phyloP scores from a whole-genome alignment of 2,888 invertebrate species.

The Melanophora roralis region DNA sequence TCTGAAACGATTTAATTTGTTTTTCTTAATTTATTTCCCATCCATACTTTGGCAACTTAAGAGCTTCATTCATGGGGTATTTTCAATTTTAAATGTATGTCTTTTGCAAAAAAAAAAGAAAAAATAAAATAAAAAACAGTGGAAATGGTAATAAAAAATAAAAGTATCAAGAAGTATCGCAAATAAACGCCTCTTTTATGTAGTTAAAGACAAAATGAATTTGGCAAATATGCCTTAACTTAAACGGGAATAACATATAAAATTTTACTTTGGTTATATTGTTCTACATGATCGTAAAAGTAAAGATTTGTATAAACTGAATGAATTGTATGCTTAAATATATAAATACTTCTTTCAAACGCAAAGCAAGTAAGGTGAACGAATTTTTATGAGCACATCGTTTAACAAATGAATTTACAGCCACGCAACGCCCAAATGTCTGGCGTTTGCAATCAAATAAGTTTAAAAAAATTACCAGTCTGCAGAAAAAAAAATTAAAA shows the following conservation, averaged over 20 bases:
- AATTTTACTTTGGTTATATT: conserved; percentile 41
- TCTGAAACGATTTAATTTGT: conserved; percentile 63
- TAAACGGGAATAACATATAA: neutral
- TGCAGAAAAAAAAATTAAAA: conserved; percentile 28
- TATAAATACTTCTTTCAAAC: conserved; percentile 6
- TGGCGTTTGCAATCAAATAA: conserved; percentile 73
- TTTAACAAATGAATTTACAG: conserved; percentile 78
- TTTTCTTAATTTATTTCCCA: conserved; percentile 38
- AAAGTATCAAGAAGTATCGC: conserved; percentile 57
- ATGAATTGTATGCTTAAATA: neutral
- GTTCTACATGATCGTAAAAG: neutral
- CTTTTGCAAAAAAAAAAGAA: conserved; percentile 3
- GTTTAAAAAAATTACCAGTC: conserved; percentile 57
- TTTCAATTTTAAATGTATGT: conserved; percentile 55
- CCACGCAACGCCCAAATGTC: conserved; percentile 77
- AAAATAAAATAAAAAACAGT: conserved; percentile 9
- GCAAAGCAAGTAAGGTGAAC: conserved; percentile 58
- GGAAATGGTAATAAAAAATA: neutral
- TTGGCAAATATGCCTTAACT: conserved; percentile 49
- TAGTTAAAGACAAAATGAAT: conserved; percentile 55
- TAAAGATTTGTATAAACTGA: neutral
- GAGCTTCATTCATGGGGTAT: conserved; percentile 35
- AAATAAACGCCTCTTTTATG: conserved; percentile 60
- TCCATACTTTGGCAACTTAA: conserved; percentile 41
- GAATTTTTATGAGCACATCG: conserved; percentile 77